These are phyloP conservation scores for Podocnemis expansa DNA, from an alignment of 2,113 vertebrate species.

Conservation along the genomic window DNA sequence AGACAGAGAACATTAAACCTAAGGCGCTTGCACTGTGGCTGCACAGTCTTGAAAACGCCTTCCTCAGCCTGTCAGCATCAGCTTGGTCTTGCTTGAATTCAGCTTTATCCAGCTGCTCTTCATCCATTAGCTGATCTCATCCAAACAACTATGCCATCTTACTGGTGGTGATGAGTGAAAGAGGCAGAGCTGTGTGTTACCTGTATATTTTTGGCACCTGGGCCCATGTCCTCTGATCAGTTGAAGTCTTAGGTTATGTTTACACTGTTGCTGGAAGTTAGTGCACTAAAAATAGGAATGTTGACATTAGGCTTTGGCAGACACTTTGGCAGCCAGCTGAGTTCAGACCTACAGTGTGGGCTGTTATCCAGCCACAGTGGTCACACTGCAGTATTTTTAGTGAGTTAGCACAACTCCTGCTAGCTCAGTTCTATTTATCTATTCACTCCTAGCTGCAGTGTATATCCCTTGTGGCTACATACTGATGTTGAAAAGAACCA, in stretches of 20 bases:
- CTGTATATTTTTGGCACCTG: neutral
- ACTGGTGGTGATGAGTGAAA: neutral
- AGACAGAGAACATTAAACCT: neutral
- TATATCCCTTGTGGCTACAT: too few species aligned
- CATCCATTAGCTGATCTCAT: neutral
- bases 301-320: neutral
- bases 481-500: too few species aligned
- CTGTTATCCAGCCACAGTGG: too few species aligned
- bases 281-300: neutral
- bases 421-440: neutral
- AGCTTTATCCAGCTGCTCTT: neutral
- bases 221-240: neutral
- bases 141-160: neutral
- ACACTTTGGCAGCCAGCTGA: neutral
- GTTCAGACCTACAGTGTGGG: neutral
- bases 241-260: neutral
- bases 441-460: neutral
- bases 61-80: neutral
- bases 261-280: neutral
- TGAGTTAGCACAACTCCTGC: neutral
- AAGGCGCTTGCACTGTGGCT: neutral
- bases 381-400: neutral
- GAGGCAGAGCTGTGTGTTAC: neutral
- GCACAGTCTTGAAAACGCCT: accelerated
- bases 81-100: neutral